These are phyloP conservation scores for Odocoileus hemionus DNA, from an alignment of 2,113 vertebrate genomes.

Conservation along the genomic window DNA sequence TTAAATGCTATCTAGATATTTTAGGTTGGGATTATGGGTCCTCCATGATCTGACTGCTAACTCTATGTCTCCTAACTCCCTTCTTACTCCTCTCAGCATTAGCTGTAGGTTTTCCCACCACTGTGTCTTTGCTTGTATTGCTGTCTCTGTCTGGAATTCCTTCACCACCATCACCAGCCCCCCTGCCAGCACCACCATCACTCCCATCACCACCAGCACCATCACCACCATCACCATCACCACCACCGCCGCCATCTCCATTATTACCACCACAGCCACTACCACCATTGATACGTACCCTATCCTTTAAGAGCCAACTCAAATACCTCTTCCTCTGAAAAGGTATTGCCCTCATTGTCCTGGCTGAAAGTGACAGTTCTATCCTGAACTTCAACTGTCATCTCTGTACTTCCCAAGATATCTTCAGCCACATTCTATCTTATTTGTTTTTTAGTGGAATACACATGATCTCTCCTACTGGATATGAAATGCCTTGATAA, in stretches of 20 bases:
- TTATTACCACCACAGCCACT: no score
- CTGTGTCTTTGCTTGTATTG: not conserved
- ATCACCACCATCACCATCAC: no score
- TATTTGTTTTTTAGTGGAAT: not conserved
- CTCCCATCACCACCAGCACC: no score
- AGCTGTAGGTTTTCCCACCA: not conserved
- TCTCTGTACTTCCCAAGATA: not conserved
- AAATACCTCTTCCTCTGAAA: not conserved
- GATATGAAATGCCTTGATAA: not conserved
- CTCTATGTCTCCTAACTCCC: not conserved
- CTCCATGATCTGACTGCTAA: not conserved
- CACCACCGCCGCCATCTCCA: rapidly evolving
- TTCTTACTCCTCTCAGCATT: not conserved
- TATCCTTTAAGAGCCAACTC: not conserved
- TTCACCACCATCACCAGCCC: not conserved
- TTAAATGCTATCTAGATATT: not conserved
- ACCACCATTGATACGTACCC: no score
- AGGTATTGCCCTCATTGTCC: not conserved
- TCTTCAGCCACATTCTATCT: not conserved
- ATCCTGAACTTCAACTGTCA: not conserved
- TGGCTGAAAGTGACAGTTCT: not conserved
- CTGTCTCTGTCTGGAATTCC: not conserved
- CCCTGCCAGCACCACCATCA: not conserved
- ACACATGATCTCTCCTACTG: not conserved
- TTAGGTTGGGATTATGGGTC: not conserved